phyloP scores from a whole-genome alignment of 1,140 invertebrate genomes.

The Brachionus rotundiformis region DNA sequence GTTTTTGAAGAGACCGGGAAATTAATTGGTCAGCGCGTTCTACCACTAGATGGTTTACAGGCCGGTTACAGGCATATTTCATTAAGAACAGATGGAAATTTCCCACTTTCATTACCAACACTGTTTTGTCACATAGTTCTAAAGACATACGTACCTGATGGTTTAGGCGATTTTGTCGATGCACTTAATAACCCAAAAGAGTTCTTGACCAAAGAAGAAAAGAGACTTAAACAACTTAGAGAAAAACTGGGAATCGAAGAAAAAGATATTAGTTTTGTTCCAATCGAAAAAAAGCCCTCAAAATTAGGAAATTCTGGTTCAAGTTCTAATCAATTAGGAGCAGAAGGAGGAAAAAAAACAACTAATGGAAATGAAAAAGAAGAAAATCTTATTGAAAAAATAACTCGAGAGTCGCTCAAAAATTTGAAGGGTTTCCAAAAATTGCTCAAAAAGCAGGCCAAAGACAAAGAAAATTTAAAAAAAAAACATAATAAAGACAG shows the following conservation, averaged over 20 bases:
- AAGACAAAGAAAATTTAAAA: slow-evolving; percentile 69
- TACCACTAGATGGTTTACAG: slow-evolving; percentile 94
- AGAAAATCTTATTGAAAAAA: slow-evolving; percentile 73
- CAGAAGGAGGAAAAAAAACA: slow-evolving; percentile 28
- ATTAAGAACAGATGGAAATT: slow-evolving; percentile 94
- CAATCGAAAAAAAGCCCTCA: neutral
- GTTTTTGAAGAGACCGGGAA: slow-evolving; percentile 98
- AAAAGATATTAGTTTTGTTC: slow-evolving; percentile 67
- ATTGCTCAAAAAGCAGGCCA: slow-evolving; percentile 83
- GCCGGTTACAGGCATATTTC: slow-evolving; percentile 95
- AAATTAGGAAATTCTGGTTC: neutral
- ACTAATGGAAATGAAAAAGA: slow-evolving; percentile 52
- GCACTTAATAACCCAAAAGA: slow-evolving; percentile 91
- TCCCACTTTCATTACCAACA: slow-evolving; percentile 96
- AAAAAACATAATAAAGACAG: slow-evolving; percentile 93
- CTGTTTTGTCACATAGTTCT: slow-evolving; percentile 97
- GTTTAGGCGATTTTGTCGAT: slow-evolving; percentile 96
- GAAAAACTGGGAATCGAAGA: slow-evolving; percentile 85
- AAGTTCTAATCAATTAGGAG: neutral
- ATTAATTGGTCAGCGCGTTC: slow-evolving; percentile 91
- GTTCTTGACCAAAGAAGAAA: slow-evolving; percentile 85
- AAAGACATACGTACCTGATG: slow-evolving; percentile 99
- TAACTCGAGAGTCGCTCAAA: slow-evolving; percentile 83
- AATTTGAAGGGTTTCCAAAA: slow-evolving; percentile 91
- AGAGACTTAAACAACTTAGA: slow-evolving; percentile 85